Evolutionary conservation across 2,113 vertebrate species (phyloP), one percentile per base, ranked within the genome.

Genomic region (Sinocyclocheilus maitianheensis): DNA sequence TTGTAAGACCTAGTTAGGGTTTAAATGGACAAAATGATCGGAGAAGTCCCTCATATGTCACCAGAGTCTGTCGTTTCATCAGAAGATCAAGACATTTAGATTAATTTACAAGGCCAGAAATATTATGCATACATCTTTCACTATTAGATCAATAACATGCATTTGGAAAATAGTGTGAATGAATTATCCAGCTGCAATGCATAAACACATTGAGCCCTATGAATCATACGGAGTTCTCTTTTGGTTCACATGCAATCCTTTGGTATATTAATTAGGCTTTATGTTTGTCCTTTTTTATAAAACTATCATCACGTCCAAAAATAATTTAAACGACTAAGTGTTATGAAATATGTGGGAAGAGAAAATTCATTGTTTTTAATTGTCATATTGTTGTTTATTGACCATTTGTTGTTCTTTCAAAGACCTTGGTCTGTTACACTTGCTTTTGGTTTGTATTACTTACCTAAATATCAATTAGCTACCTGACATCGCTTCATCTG

Each of bases 401-500:
- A 5, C 37, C 20, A 0, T 43, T 43, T 72, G 30, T 37, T 71
- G 69, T 72, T 72, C 37, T 72, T 43, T 72, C 69, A 72, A 43
- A 43, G 69, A n/a, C n/a, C 37, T 72, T 72, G 18, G 40, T 72
- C 69, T 22, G 69, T 43, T 43, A 22, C 69, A 11, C 69, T 40
- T 40, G 18, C 34, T 71, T 71, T 40, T 71, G 18, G 69, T 75
- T 16, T 51, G 22, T 51, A 77, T 77, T 26, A 26, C 11, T n/a
- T n/a, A 0, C 22, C 40, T 48, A 34, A 20, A 77, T 55, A 18
- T 77, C 1, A 20, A 0, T 77, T 18, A 34, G 4, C 48, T 30
- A 48, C 24, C 46, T 55, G 22, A 14, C 48, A 26, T 75, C n/a
- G 87, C 3, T 84, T 18, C 13, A 63, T 43, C 46, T 86, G 75